A percentile compares a stretch with the other conserved stretches of the same genome.
These are phyloP conservation scores for Drosophila funebris DNA, from an alignment of 1,140 invertebrate genomes.

Conservation along the genomic window DNA sequence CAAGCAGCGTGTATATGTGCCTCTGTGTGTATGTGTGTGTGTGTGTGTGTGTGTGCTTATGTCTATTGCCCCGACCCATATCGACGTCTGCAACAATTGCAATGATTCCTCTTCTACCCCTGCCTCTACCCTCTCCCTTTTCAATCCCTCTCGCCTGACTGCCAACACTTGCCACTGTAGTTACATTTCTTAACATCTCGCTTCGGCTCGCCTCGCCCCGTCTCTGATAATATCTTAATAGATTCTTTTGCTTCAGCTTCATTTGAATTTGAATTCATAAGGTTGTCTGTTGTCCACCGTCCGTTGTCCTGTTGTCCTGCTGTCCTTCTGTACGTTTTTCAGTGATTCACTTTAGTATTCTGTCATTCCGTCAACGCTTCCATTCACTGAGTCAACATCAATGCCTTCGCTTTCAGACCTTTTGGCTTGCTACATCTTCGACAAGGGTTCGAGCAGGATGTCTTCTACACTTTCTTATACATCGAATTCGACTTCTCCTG, in stretches of 20 bases:
- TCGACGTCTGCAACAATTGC: slow-evolving; percentile 72
- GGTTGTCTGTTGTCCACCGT: too few species aligned
- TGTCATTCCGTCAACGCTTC: slow-evolving; percentile 63
- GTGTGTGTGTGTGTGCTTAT: not conserved
- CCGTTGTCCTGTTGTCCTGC: too few species aligned
- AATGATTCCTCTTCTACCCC: slow-evolving; percentile 51
- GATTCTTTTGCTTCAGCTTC: slow-evolving; percentile 71
- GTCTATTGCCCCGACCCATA: slow-evolving; percentile 64
- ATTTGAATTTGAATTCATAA: slow-evolving; percentile 76
- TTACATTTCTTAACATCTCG: slow-evolving; percentile 6
- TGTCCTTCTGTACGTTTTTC: slow-evolving; percentile 5
- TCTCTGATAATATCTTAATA: slow-evolving; percentile 77
- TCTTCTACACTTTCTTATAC: too few species aligned
- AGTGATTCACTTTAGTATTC: slow-evolving; percentile 17
- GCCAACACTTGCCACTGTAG: slow-evolving; percentile 2
- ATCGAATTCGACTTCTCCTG: not conserved
- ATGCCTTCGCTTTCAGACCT: not conserved
- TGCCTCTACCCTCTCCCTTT: too few species aligned
- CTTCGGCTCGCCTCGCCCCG: not conserved
- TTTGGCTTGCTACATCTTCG: slow-evolving; percentile 8
- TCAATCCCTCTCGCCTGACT: not conserved
- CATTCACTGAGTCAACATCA: slow-evolving; percentile 7
- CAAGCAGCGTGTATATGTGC: slow-evolving; percentile 17
- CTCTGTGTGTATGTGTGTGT: not conserved
- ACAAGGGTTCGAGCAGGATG: not conserved